A percentile compares a stretch with the other conserved stretches of the same genome.
These are phyloP conservation scores for Thalassophryne amazonica DNA, from an alignment of 2,797 vertebrate species.

Conservation along the genomic window DNA sequence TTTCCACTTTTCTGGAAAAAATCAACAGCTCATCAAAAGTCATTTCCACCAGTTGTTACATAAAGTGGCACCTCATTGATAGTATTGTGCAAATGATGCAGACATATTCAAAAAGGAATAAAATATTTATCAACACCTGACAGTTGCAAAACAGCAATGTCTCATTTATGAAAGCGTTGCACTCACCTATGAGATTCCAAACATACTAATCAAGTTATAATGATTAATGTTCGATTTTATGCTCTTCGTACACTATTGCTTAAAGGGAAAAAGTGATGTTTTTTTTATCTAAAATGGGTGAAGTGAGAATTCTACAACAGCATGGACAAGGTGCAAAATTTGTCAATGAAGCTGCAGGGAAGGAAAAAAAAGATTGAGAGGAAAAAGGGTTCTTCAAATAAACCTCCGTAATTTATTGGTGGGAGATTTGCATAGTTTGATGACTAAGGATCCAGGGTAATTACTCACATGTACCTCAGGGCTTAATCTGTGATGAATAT, in stretches of 20 bases:
- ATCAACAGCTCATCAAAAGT: conserved; percentile 74
- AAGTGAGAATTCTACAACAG: no score
- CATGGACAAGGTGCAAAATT: conserved; percentile 30
- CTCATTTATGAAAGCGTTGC: no score
- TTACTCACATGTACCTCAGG: conserved; percentile 52
- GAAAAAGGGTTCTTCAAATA: conserved; percentile 58
- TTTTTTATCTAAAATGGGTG: no score
- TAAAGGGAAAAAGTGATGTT: no score
- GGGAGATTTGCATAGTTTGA: conserved; percentile 57
- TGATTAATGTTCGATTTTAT: no score
- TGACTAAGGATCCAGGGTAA: conserved; percentile 69
- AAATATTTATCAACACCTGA: conserved; percentile 32
- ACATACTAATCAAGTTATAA: no score
- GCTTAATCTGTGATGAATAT: conserved; percentile 57
- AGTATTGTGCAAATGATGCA: conserved; percentile 56
- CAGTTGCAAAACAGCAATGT: neutral
- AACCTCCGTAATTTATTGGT: conserved; percentile 52
- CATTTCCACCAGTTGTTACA: conserved; percentile 68
- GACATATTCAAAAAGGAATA: conserved; percentile 31
- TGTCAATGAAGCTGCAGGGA: conserved; percentile 25
- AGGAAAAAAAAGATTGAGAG: conserved; percentile 7
- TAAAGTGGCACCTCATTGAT: conserved; percentile 68
- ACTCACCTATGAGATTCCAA: no score
- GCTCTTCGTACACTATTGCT: no score
- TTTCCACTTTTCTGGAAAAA: no score